phyloP scores from a whole-genome alignment of 2,797 vertebrate species.

The Crenichthys baileyi region DNA sequence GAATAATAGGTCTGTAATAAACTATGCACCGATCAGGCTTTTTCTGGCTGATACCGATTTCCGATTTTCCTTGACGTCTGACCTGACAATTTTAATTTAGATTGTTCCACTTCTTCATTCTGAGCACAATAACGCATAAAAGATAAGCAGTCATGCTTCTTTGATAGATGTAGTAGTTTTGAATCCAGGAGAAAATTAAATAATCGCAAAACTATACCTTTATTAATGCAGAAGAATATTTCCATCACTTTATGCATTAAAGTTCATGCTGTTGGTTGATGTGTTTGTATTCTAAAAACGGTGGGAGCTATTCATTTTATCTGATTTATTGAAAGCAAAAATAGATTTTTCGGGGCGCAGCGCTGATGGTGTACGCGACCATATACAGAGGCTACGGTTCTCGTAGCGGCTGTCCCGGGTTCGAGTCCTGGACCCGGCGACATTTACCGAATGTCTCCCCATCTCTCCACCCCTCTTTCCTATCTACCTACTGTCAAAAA shows the following conservation, averaged over 20 bases:
- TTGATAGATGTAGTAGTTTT: not conserved
- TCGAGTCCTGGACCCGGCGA: no score
- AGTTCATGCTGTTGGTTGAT: not conserved
- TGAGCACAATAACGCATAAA: not conserved
- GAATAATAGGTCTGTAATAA: not conserved
- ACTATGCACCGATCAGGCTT: not conserved
- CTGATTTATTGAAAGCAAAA: not conserved
- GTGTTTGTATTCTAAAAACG: no score
- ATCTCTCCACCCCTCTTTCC: no score
- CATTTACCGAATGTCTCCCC: no score
- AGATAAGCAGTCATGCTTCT: not conserved
- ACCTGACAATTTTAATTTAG: not conserved
- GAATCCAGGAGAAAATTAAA: not conserved
- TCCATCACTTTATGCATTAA: not conserved
- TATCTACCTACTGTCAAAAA: no score
- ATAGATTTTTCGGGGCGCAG: not conserved
- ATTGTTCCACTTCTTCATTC: not conserved
- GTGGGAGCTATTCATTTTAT: not conserved
- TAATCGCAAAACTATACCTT: not conserved
- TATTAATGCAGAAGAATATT: not conserved
- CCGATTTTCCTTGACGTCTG: not conserved
- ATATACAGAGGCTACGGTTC: no score
- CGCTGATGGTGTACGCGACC: no score
- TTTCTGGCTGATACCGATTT: not conserved
- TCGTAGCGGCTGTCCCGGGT: no score